A percentile compares a stretch with the other conserved stretches of the same genome.
Conservation (phyloP, 1,140 invertebrate species). For the Spodoptera litura region DNA sequence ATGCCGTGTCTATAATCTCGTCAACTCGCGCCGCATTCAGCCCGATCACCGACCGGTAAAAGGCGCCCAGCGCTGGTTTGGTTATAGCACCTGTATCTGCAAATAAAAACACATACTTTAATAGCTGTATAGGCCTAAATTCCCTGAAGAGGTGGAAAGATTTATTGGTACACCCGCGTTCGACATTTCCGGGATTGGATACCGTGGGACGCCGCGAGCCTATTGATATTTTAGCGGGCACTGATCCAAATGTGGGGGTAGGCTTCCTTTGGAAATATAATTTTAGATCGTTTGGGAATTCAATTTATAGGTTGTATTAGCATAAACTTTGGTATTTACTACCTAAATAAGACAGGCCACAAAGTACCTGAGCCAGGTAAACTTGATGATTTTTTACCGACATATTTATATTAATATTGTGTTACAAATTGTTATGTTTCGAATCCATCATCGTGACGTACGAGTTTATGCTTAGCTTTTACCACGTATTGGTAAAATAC, state of each 20-base stretch:
- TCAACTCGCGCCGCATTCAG: conserved; percentile 87
- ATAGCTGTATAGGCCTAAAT: conserved; percentile 5
- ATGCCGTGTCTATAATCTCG: conserved; percentile 89
- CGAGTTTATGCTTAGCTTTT: conserved; percentile 18
- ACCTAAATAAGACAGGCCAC: no score
- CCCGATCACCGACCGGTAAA: conserved; percentile 90
- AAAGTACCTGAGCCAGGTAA: no score
- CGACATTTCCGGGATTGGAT: conserved; percentile 35
- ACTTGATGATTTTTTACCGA: neutral
- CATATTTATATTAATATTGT: neutral
- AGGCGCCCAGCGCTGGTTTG: conserved; percentile 88
- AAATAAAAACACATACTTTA: conserved; percentile 46
- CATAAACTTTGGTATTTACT: no score
- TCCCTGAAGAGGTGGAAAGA: conserved; percentile 11
- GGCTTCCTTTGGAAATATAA: neutral
- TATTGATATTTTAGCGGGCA: conserved; percentile 27
- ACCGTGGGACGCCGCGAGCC: conserved; percentile 11
- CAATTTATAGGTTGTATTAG: neutral
- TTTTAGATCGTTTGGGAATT: neutral
- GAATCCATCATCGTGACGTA: conserved; percentile 11
- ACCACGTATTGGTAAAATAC: conserved; percentile 3
- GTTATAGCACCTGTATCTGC: conserved; percentile 88
- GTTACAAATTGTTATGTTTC: conserved; percentile 1
- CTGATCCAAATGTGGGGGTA: neutral
- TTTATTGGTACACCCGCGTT: conserved; percentile 29